A percentile compares a stretch with the other conserved stretches of the same genome.
Evolutionary conservation across 2,113 vertebrate species (phyloP).

Genomic region (Ammospiza caudacuta): DNA sequence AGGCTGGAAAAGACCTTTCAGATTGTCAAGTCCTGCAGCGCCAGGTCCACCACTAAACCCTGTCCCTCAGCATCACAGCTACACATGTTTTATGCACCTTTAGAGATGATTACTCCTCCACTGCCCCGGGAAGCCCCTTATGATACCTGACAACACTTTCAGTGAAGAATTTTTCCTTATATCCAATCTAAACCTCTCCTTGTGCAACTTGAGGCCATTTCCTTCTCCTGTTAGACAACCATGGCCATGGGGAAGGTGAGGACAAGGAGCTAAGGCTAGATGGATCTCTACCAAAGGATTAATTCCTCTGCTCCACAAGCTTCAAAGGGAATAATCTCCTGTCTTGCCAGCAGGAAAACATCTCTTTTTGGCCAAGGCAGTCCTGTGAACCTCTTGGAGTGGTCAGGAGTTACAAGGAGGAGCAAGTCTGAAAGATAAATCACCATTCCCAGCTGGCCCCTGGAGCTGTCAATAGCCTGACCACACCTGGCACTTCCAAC

Average conservation of each 20-base stretch:
- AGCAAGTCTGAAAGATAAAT: background rate
- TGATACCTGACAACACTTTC: background rate
- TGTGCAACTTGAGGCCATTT: background rate
- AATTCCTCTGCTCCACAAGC: background rate
- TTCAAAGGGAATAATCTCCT: background rate
- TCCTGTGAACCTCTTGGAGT: background rate
- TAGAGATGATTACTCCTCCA: background rate
- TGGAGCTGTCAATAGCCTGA: background rate
- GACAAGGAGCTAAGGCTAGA: background rate
- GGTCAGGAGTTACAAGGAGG: background rate
- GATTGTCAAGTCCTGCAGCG: background rate
- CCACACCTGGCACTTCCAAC: background rate
- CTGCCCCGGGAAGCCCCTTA: background rate
- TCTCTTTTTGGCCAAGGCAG: background rate
- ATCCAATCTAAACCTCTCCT: background rate
- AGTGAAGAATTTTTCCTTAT: background rate
- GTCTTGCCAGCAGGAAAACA: background rate
- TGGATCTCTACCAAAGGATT: background rate
- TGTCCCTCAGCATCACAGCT: background rate
- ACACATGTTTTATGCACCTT: background rate
- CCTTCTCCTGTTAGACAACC: background rate
- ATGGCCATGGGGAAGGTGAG: background rate
- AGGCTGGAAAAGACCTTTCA: background rate
- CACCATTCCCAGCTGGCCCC: background rate
- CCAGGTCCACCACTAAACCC: background rate